Evolutionary conservation across 1,140 invertebrate species (phyloP), one percentile per base, ranked within the genome.

Genomic region (Aethina tumida): DNA sequence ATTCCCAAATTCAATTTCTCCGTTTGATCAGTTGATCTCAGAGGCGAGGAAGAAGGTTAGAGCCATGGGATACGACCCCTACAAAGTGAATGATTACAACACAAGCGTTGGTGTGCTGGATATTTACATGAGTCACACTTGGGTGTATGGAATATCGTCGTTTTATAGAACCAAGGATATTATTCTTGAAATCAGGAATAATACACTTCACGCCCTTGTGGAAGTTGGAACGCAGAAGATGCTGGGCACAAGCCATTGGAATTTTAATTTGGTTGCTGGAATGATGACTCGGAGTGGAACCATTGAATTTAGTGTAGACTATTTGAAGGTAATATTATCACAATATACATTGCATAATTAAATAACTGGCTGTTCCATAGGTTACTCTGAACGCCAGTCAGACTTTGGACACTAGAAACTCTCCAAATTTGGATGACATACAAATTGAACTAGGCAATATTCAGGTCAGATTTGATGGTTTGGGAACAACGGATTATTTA

Each of bases 1-100:
- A 26, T 82, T 89, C 50, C 83, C 84, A 0, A 89, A 89, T 59
- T 89, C 85, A 0, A 84, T 89, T 46, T 79, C 82, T 5, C 85
- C 85, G 0, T 66, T 89, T 27, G 85, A 91, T 49, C 82, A 85
- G 70, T 73, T 80, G 6, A 72, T 89, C 21, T 73, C 78, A 3
- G 78, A 84, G 51, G 70, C 69, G 1, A 67, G 85, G 6, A 79
- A 77, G 46, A 74, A 78, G 49, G 77, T 89, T 2, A 70, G 74
- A 6, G 62, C 74, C 21, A 74, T 76, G 62, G 70, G 41, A 73
- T 75, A 76, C 41, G 86, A 89, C 63, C 85, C 86, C 0, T 83
- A 75, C 45, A 68, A 70, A 52, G 45, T 84, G 1, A 66, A 73
- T 3, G 77, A 85, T 56, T 80, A 82, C 45, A 79, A 76, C 44